Conservation (phyloP, 2,888 invertebrate species). For the Crepidodera aurea region DNA sequence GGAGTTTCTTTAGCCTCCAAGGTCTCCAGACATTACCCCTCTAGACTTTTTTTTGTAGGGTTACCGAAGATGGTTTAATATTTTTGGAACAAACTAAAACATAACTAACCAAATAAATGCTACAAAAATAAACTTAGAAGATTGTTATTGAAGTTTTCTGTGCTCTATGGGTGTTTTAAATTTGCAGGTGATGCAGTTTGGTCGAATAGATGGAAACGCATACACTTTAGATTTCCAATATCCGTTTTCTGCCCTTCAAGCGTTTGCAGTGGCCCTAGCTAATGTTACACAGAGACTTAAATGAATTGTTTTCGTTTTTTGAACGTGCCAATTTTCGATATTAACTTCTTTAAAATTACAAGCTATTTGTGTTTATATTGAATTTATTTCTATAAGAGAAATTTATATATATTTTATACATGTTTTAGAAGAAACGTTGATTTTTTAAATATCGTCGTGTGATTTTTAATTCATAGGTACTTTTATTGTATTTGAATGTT, state of each 20-base stretch:
- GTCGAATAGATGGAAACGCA: slow-evolving; percentile 97
- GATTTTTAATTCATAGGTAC: slow-evolving; percentile 36
- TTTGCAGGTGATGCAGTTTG: slow-evolving; percentile 97
- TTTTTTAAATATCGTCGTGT: slow-evolving; percentile 37
- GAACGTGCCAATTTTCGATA: slow-evolving; percentile 41
- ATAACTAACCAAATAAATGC: too few relatives aligned
- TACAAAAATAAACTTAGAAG: too few relatives aligned
- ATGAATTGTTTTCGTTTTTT: slow-evolving; percentile 59
- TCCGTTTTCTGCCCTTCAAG: slow-evolving; percentile 97
- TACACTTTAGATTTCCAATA: slow-evolving; percentile 99
- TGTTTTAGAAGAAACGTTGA: slow-evolving; percentile 42
- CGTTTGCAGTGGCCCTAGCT: slow-evolving; percentile 97
- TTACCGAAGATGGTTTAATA: too few relatives aligned
- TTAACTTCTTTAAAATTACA: slow-evolving; percentile 21
- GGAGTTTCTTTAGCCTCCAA: too few relatives aligned
- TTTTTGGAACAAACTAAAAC: too few relatives aligned
- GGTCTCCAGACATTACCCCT: too few relatives aligned
- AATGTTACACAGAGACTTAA: slow-evolving; percentile 95
- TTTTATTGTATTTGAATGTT: slow-evolving; percentile 45
- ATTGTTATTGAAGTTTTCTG: too few relatives aligned
- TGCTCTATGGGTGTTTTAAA: too few relatives aligned
- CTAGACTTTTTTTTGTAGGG: too few relatives aligned
- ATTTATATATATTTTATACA: slow-evolving; percentile 46
- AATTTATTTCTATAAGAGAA: slow-evolving; percentile 33
- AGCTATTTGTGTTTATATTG: slow-evolving; percentile 26